Evolutionary conservation across 2,113 vertebrate genomes (phyloP).

Genomic region (Oenanthe oenanthe): DNA sequence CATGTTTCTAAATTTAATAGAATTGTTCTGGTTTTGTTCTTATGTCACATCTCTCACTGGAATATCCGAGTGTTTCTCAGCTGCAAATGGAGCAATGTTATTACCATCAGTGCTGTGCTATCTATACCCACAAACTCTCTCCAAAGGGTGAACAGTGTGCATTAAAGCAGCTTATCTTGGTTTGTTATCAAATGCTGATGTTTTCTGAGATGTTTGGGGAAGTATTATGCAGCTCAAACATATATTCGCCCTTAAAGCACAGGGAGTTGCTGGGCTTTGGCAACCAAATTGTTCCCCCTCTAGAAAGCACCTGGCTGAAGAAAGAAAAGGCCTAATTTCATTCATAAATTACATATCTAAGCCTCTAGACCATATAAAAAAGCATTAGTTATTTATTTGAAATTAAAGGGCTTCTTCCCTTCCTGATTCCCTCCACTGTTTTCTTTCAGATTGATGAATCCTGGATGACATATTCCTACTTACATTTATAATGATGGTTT

Average conservation of each 20-base stretch:
- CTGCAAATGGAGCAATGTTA: not conserved
- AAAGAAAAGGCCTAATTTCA: not conserved
- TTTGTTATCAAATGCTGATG: not conserved
- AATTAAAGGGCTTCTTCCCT: not conserved
- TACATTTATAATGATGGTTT: not conserved
- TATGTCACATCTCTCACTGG: not conserved
- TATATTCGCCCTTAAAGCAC: not conserved
- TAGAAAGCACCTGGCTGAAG: not conserved
- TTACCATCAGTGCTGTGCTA: not conserved
- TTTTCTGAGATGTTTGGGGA: not conserved
- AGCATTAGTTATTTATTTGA: not conserved
- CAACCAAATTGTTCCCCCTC: not conserved
- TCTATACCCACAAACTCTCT: fast-evolving
- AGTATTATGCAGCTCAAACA: not conserved
- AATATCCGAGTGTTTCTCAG: not conserved
- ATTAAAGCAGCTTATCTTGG: not conserved
- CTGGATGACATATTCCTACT: not conserved
- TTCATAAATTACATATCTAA: not conserved
- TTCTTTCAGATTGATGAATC: not conserved
- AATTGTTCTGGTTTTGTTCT: not conserved
- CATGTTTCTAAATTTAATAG: not conserved
- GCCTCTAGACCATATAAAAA: not conserved
- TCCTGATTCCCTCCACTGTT: not conserved
- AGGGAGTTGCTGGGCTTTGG: not conserved
- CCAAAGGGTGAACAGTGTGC: not conserved